Evolutionary conservation across 1,140 invertebrate species (phyloP).

Genomic region (Brachionus paranguensis): DNA sequence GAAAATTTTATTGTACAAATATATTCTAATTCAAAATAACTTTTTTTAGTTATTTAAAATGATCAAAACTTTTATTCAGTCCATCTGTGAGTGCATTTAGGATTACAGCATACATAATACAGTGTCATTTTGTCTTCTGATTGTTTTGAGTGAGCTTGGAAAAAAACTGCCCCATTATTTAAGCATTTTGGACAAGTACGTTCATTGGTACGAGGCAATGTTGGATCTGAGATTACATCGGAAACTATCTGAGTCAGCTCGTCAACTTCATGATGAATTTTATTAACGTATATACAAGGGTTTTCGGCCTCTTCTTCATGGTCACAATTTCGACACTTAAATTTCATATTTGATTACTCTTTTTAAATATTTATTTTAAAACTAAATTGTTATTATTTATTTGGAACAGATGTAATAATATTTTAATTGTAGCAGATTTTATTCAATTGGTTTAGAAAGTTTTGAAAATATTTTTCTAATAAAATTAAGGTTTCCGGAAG

Average conservation of each 20-base stretch:
- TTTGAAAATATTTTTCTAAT: too few relatives aligned
- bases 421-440: too few relatives aligned
- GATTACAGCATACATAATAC: conserved; percentile 94
- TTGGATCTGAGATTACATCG: conserved; percentile 95
- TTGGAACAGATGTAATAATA: too few relatives aligned
- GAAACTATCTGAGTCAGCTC: conserved; percentile 49
- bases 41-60: neutral
- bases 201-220: conserved; percentile 91
- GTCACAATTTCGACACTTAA: conserved; percentile 87
- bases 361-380: too few relatives aligned
- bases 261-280: conserved; percentile 98
- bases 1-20: neutral
- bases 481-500: too few relatives aligned
- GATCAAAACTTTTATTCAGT: conserved; percentile 69
- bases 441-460: too few relatives aligned
- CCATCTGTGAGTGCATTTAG: conserved; percentile 89
- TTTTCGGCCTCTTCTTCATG: conserved; percentile 92
- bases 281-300: conserved; percentile 98
- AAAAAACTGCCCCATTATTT: conserved; percentile 84
- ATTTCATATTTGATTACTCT: neutral
- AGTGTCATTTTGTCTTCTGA: conserved; percentile 98
- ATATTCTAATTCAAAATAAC: neutral
- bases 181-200: conserved; percentile 94
- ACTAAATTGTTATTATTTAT: too few relatives aligned
- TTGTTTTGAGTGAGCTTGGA: conserved; percentile 84